A percentile compares a stretch with the other conserved stretches of the same genome.
phyloP scores from a whole-genome alignment of 2,888 invertebrate species.

The Aphodius granarius region DNA sequence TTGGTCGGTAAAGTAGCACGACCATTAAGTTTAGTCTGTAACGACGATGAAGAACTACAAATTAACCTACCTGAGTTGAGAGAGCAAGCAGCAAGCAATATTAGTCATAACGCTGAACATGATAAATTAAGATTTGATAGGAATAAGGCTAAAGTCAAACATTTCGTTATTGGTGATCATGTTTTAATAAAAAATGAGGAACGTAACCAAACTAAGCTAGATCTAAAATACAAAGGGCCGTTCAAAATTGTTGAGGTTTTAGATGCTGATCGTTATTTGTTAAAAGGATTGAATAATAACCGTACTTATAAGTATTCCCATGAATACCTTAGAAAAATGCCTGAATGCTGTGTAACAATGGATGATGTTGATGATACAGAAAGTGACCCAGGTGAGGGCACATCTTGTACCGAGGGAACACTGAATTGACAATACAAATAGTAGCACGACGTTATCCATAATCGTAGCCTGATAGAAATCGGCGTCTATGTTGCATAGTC shows the following conservation, averaged over 20 bases:
- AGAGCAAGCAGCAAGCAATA: neutral
- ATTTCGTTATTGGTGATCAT: neutral
- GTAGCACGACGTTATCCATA: too few relatives aligned
- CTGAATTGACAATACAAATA: too few relatives aligned
- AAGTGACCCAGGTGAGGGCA: too few relatives aligned
- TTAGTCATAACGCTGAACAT: neutral
- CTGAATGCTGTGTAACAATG: too few relatives aligned
- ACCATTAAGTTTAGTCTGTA: too few relatives aligned
- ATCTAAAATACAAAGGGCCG: conserved; percentile 4
- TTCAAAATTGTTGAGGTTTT: conserved; percentile 4
- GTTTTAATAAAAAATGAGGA: neutral
- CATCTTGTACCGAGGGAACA: too few relatives aligned
- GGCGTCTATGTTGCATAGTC: too few relatives aligned
- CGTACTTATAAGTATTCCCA: neutral
- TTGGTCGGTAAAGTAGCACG: conserved; percentile 5
- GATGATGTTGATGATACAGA: too few relatives aligned
- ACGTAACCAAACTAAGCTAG: neutral
- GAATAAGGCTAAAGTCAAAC: conserved; percentile 3
- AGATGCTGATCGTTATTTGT: neutral
- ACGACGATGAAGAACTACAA: too few relatives aligned
- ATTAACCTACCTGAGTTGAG: neutral
- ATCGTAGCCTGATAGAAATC: too few relatives aligned
- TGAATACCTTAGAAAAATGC: neutral
- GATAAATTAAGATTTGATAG: neutral
- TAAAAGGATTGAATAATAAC: neutral